Evolutionary conservation across 2,797 vertebrate genomes (phyloP).

Genomic region (Bovichtus variegatus): DNA sequence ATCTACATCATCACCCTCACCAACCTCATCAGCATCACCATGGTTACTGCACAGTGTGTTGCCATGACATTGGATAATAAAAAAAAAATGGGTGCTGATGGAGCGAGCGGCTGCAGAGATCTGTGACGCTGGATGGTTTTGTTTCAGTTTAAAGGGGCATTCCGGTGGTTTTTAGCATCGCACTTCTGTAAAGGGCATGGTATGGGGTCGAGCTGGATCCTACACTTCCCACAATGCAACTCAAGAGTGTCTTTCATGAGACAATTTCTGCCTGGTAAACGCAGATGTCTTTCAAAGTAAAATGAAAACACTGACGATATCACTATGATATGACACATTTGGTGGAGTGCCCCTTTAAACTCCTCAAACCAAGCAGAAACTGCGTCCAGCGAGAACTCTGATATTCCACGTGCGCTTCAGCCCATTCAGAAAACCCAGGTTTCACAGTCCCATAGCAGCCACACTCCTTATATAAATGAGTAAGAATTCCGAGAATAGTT

Average conservation of each 20-base stretch:
- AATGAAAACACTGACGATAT: background rate
- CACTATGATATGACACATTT: background rate
- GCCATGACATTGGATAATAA: conserved; percentile 36
- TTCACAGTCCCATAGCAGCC: conserved; percentile 35
- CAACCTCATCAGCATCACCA: conserved; percentile 49
- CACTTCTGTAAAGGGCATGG: background rate
- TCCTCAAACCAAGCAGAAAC: conserved; percentile 20
- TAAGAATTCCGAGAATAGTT: conserved; percentile 73
- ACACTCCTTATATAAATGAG: conserved; percentile 46
- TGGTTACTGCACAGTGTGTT: conserved; percentile 52
- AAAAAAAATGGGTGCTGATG: conserved; percentile 23
- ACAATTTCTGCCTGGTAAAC: background rate
- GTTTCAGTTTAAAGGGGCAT: conserved; percentile 31
- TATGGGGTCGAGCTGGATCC: background rate
- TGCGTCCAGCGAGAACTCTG: conserved; percentile 1
- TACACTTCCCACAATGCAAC: conserved; percentile 22
- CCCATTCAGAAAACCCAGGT: conserved; percentile 23
- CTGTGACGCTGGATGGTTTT: conserved; percentile 33
- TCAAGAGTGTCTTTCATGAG: background rate
- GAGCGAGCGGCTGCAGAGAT: conserved; percentile 31
- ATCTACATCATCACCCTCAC: conserved; percentile 72
- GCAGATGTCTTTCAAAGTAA: background rate
- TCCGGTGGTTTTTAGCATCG: background rate
- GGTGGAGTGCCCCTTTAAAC: conserved; percentile 25
- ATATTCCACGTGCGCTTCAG: background rate